Evolutionary conservation across 2,797 vertebrate species (phyloP), one percentile per base, ranked within the genome.

Genomic region (Cichlasoma orientale): DNA sequence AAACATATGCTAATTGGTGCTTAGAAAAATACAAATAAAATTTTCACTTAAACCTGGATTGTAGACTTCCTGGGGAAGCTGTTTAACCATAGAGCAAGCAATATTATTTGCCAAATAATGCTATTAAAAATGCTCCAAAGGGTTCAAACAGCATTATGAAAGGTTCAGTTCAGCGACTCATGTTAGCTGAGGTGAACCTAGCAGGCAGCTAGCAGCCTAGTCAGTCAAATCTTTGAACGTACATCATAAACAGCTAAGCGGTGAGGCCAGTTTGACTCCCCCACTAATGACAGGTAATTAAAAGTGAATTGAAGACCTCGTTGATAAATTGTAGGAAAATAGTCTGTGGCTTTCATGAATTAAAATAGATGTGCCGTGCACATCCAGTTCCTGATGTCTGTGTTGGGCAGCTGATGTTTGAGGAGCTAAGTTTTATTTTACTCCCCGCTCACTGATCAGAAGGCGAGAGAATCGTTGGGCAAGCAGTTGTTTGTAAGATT

Each of bases 401-500:
- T 21, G 29, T 61, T 10, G 14, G 61, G 47, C 38, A 66, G 61
- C 21, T 66, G 8, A 70, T 7, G 36, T 58, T 19, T 44, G 16
- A 36, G 44, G 47, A n/a, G 38, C 41, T 50, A n/a, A 14, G 11
- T 41, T 33, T 44, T n/a, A 44, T 70, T 76, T 73, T 61, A 3
- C 54, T 50, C 12, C 21, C 13, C 23, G 2, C 53, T 57, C 0
- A 0, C 36, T 69, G 72, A 81, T 75, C 57, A 75, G 36, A 80
- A 23, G 68, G n/a, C 11, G 44, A 47, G 27, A 16, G 25, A 72
- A 50, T 16, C 10, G 11, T 10, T 7, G 13, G 47, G n/a, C 14
- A 4, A 36, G 53, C 74, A 16, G 27, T 8, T 19, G 53, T 74
- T 79, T 75, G 57, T 36, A 29, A 47, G 59, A 84, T 78, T 50